Percentiles rank a stretch among this genome's conserved stretches.
These are phyloP conservation scores for Ceratosolen solmsi DNA, from an alignment of 1,140 invertebrate genomes.

Conservation along the genomic window DNA sequence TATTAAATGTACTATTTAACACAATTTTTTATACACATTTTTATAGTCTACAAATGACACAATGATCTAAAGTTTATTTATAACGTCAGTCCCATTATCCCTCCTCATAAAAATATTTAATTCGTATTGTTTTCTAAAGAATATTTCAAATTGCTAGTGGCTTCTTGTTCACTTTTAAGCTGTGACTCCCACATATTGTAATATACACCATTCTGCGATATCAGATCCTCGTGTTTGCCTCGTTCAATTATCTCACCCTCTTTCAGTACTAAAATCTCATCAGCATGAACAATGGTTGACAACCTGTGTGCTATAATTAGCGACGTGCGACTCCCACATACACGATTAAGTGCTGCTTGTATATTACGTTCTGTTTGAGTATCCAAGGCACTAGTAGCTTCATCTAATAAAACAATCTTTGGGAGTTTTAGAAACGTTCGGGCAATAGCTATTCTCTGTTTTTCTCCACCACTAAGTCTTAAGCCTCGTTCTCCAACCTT, in stretches of 20 bases:
- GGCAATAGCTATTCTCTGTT: slow-evolving; percentile 94
- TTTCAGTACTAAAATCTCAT: slow-evolving; percentile 92
- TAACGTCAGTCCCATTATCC: slow-evolving; percentile 22
- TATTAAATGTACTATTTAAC: no score
- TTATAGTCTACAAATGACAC: not conserved
- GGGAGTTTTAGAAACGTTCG: slow-evolving; percentile 91
- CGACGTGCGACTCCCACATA: slow-evolving; percentile 90
- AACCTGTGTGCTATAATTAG: slow-evolving; percentile 94
- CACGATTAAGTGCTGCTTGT: slow-evolving; percentile 82
- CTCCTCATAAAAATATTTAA: not conserved
- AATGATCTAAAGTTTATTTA: not conserved
- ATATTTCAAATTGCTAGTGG: not conserved
- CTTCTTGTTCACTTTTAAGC: slow-evolving; percentile 77
- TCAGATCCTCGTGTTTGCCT: slow-evolving; percentile 87
- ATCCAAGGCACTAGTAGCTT: slow-evolving; percentile 90
- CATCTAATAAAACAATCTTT: slow-evolving; percentile 89
- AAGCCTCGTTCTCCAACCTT: slow-evolving; percentile 87
- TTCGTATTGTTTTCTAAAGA: not conserved
- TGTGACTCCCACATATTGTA: slow-evolving; percentile 93
- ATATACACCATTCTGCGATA: slow-evolving; percentile 81
- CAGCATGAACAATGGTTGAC: slow-evolving; percentile 94
- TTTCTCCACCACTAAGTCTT: slow-evolving; percentile 90
- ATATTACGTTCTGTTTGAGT: slow-evolving; percentile 90
- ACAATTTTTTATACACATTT: not conserved
- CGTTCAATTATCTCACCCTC: slow-evolving; percentile 93